Conservation (phyloP, 2,888 invertebrate species). For the Macaria notata region DNA sequence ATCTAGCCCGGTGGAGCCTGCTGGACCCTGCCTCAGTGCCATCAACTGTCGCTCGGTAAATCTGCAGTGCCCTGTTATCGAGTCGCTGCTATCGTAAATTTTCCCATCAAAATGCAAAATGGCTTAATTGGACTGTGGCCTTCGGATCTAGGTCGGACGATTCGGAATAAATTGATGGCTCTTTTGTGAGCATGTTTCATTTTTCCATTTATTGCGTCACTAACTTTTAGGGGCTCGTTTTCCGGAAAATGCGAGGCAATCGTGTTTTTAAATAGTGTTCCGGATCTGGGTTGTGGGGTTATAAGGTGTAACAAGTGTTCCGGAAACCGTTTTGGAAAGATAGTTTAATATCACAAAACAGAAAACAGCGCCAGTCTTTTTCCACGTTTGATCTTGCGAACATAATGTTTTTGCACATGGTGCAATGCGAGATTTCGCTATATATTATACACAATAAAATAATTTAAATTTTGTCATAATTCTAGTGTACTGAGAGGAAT, state of each 20-base stretch:
- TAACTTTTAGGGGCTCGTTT: constrained; percentile 21
- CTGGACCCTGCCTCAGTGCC: constrained; percentile 33
- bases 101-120: constrained; percentile 81
- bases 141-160: constrained; percentile 75
- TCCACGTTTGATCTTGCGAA: too few relatives aligned
- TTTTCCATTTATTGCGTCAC: constrained; percentile 40
- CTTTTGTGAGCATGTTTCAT: constrained; percentile 64
- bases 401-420: too few relatives aligned
- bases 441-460: too few relatives aligned
- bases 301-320: too few relatives aligned
- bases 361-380: too few relatives aligned
- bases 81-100: constrained; percentile 73
- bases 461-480: too few relatives aligned
- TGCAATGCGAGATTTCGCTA: too few relatives aligned
- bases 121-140: constrained; percentile 80
- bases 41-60: constrained; percentile 57
- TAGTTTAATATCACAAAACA: too few relatives aligned
- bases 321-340: too few relatives aligned
- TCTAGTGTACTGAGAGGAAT: too few relatives aligned
- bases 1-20: too few relatives aligned
- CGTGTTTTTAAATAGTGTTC: background rate
- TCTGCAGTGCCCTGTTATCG: constrained; percentile 53
- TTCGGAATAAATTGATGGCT: constrained; percentile 74
- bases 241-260: constrained; percentile 10
- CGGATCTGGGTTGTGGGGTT: too few relatives aligned